Percentiles rank a stretch among this genome's conserved stretches.
phyloP scores from a whole-genome alignment of 2,113 vertebrate genomes.

The Elaphurus davidianus region DNA sequence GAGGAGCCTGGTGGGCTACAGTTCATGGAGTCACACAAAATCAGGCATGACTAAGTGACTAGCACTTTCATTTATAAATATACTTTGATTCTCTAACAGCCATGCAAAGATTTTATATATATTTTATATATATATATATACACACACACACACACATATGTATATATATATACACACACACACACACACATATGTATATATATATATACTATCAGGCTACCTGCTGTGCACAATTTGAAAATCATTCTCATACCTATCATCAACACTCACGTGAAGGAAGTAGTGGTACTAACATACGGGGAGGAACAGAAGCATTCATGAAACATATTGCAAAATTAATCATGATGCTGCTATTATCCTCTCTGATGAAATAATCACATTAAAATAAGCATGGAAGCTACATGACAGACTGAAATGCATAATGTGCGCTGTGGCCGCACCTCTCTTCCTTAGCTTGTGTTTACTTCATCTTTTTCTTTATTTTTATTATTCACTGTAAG shows the following conservation, averaged over 20 bases:
- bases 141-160: neutral
- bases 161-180: neutral
- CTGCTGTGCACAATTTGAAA: neutral
- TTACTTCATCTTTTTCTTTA: neutral
- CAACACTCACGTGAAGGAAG: slow-evolving; percentile 60
- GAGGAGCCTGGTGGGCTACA: neutral
- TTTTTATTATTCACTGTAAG: neutral
- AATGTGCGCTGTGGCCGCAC: neutral
- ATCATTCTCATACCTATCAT: neutral
- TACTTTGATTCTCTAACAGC: neutral
- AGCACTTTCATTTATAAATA: neutral
- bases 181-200: neutral
- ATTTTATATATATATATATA: neutral
- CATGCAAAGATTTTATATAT: neutral
- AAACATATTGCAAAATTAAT: slow-evolving; percentile 82
- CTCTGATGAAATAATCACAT: slow-evolving; percentile 88
- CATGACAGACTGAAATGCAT: slow-evolving; percentile 83
- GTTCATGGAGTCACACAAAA: neutral
- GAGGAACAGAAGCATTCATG: slow-evolving; percentile 71
- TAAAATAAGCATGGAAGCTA: slow-evolving; percentile 80
- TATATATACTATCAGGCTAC: neutral
- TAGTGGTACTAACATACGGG: slow-evolving; percentile 66
- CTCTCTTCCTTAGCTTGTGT: neutral
- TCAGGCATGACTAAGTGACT: neutral
- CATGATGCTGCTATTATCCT: slow-evolving; percentile 83